These are phyloP conservation scores for Onychorhynchus coronatus DNA, from an alignment of 2,113 vertebrate genomes.

Conservation along the genomic window DNA sequence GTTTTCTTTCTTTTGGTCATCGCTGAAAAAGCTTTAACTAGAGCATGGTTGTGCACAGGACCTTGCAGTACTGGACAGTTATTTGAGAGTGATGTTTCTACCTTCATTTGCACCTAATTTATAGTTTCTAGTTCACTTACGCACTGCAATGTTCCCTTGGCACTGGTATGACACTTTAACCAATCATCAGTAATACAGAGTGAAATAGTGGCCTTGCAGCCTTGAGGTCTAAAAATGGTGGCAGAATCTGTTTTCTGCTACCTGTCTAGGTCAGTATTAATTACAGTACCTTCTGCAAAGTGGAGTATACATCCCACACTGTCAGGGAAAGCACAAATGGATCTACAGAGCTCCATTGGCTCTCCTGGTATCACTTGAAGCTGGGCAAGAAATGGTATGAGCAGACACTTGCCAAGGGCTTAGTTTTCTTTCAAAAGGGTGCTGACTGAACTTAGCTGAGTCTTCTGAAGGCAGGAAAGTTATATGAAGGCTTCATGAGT, in stretches of 20 bases:
- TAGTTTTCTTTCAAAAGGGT: not conserved
- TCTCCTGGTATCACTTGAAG: not conserved
- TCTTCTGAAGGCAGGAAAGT: not conserved
- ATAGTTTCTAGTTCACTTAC: not conserved
- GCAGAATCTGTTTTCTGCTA: not conserved
- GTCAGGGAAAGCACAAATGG: not conserved
- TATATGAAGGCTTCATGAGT: not conserved
- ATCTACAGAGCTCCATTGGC: not conserved
- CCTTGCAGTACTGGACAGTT: not conserved
- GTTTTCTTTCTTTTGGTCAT: not conserved
- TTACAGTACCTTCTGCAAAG: not conserved
- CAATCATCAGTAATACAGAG: not conserved
- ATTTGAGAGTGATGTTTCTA: not conserved
- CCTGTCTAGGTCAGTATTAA: not conserved
- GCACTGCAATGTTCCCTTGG: not conserved
- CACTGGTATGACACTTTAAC: not conserved
- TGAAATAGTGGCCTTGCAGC: not conserved
- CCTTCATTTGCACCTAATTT: not conserved
- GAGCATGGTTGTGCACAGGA: not conserved
- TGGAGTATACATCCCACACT: accelerated
- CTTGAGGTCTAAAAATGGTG: not conserved
- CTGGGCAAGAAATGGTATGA: not conserved
- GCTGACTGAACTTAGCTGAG: not conserved
- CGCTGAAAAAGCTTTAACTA: not conserved
- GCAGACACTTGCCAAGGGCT: not conserved